phyloP scores from a whole-genome alignment of 2,888 invertebrate species.

The Harpalus rufipes region DNA sequence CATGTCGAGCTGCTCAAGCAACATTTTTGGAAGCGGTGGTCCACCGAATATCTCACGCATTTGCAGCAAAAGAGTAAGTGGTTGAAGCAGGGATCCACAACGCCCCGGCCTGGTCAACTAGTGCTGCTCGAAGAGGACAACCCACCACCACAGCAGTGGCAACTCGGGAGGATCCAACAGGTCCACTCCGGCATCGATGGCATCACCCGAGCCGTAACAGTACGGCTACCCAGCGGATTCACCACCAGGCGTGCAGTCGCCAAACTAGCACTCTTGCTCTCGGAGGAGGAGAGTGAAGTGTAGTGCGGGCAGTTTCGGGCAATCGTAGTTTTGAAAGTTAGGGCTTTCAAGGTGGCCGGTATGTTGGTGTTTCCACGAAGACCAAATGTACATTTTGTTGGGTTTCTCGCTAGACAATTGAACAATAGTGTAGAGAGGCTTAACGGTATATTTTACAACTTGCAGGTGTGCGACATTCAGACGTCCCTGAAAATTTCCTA shows the following conservation, averaged over 20 bases:
- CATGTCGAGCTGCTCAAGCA: constrained; percentile 67
- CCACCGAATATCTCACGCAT: background rate
- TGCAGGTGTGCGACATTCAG: no score
- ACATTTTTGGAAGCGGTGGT: constrained; percentile 62
- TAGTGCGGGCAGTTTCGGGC: background rate
- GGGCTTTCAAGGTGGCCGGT: background rate
- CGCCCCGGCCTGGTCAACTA: background rate
- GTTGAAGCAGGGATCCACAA: background rate
- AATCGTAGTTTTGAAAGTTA: background rate
- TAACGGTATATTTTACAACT: no score
- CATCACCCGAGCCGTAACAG: constrained; percentile 14
- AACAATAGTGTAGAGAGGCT: no score
- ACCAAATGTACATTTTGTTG: background rate
- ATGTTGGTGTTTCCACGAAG: background rate
- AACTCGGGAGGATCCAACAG: background rate
- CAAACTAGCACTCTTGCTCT: background rate
- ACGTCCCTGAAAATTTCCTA: no score
- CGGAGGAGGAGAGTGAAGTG: background rate
- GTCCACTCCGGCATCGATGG: constrained; percentile 26
- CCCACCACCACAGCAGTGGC: background rate
- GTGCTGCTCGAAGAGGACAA: background rate
- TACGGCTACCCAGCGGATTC: constrained; percentile 20
- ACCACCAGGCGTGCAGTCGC: constrained; percentile 18
- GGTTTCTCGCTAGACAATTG: no score
- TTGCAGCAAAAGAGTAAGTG: constrained; percentile 26